These are phyloP conservation scores for Trichoplusia ni DNA, from an alignment of 1,140 invertebrate species.

Conservation along the genomic window DNA sequence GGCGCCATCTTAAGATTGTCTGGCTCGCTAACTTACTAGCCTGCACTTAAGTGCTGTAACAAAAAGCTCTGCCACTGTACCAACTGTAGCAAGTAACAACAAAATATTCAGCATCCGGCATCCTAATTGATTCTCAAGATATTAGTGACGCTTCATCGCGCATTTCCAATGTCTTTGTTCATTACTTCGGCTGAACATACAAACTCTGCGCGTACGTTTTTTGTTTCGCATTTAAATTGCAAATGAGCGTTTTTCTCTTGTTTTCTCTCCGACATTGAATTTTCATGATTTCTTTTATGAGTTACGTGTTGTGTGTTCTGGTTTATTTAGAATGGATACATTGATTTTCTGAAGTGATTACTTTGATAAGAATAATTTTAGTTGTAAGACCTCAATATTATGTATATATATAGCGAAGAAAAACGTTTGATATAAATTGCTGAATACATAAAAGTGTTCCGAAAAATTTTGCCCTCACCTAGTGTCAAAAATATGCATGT, in stretches of 20 bases:
- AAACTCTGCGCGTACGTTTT: too few relatives aligned
- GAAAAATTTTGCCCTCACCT: too few relatives aligned
- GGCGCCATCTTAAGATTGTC: too few relatives aligned
- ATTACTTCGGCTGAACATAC: too few relatives aligned
- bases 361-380: too few relatives aligned
- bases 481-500: too few relatives aligned
- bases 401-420: too few relatives aligned
- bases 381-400: too few relatives aligned
- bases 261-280: background rate
- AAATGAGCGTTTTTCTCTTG: conserved; percentile 1
- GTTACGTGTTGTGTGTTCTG: background rate
- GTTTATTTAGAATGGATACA: background rate
- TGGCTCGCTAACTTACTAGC: too few relatives aligned
- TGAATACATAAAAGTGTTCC: too few relatives aligned
- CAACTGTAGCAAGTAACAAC: background rate
- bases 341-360: background rate
- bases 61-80: background rate
- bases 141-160: conserved; percentile 19
- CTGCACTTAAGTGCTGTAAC: background rate
- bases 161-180: conserved; percentile 17
- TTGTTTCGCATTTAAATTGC: conserved; percentile 15
- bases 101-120: conserved; percentile 24
- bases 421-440: too few relatives aligned
- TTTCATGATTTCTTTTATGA: background rate
- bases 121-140: conserved; percentile 30